Base-by-base conservation (phyloP, 2,113 vertebrate species). In the Tragelaphus strepsiceros region DNA sequence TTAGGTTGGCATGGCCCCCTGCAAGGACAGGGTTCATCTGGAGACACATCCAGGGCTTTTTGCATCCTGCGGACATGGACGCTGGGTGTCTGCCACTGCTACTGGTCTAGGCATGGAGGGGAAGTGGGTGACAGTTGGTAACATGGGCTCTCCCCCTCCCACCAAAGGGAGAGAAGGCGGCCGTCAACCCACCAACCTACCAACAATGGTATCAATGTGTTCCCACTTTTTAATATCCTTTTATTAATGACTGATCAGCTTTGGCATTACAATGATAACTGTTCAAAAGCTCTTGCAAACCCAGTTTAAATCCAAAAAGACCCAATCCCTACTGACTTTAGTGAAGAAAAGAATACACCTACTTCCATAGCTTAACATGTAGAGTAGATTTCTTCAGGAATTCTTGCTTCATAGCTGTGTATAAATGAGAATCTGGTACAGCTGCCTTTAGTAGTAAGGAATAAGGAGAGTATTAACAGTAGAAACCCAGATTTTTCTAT, bases 341-440 rank as follows among this genome's bases (percentile, higher is more conserved):
- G 96, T 98, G 95, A 98, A 98, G 97, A 98, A 98, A 98, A 98
- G 97, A 98, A 98, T 97, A 98, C 95, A 98, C 97, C 97, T 98
- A 98, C 97, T 98, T 98, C 98, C 97, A 98, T 96, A 98, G 98
- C 98, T 98, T 98, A 98, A 98, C 98, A 98, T 98, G 97, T 98
- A 97, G 98, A 98, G 98, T 98, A 98, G 98, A 97, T 97, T 98
- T 98, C 98, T 89, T 98, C 98, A 98, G 97, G 98, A 97, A 98
- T 96, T 94, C 98, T 98, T 98, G 95, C 98, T 98, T 98, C 98
- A 98, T 97, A 88, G 98, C 96, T 98, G 98, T 98, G 97, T 98
- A 94, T 98, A 98, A 98, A 98, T 98, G 97, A 96, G 98, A 98
- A 97, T 98, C 98, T 98, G 95, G 97, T 98, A 98, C 98, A 98